Percentiles rank a stretch among this genome's conserved stretches.
Conservation (phyloP, 1,140 invertebrate species). For the Calephelis virginiensis region DNA sequence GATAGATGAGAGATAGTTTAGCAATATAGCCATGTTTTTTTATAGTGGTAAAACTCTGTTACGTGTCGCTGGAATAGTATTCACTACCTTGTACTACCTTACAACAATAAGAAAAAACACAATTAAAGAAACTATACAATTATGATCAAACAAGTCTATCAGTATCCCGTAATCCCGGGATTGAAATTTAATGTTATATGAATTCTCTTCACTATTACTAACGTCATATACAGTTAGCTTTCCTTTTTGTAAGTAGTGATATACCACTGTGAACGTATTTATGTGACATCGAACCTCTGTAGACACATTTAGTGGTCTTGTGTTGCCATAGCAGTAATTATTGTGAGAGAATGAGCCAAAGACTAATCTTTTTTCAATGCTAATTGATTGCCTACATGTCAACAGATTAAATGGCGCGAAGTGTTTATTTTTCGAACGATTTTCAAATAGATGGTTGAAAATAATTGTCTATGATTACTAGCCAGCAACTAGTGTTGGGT, state of each 20-base stretch:
- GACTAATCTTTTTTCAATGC: constrained; percentile 33
- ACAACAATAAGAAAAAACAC: neutral
- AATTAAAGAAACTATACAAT: neutral
- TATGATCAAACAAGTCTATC: neutral
- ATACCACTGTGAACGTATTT: constrained; percentile 49
- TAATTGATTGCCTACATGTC: constrained; percentile 46
- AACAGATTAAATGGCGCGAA: constrained; percentile 40
- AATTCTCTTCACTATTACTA: neutral
- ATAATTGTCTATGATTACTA: constrained; percentile 41
- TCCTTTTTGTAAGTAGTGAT: constrained; percentile 29
- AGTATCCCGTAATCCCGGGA: neutral
- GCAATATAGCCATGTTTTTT: no score
- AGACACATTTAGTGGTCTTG: constrained; percentile 35
- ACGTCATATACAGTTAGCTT: constrained; percentile 17
- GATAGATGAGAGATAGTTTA: no score
- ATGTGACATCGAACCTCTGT: constrained; percentile 38
- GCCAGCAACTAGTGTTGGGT: constrained; percentile 30
- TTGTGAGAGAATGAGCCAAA: constrained; percentile 25
- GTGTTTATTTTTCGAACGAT: constrained; percentile 28
- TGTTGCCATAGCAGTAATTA: constrained; percentile 17
- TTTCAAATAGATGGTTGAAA: constrained; percentile 40
- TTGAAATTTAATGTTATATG: neutral
- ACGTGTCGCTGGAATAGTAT: no score
- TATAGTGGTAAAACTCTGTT: no score
- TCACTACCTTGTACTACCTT: no score